These are phyloP conservation scores for Balanococcus diminutus DNA, from an alignment of 2,888 invertebrate genomes.

Conservation along the genomic window DNA sequence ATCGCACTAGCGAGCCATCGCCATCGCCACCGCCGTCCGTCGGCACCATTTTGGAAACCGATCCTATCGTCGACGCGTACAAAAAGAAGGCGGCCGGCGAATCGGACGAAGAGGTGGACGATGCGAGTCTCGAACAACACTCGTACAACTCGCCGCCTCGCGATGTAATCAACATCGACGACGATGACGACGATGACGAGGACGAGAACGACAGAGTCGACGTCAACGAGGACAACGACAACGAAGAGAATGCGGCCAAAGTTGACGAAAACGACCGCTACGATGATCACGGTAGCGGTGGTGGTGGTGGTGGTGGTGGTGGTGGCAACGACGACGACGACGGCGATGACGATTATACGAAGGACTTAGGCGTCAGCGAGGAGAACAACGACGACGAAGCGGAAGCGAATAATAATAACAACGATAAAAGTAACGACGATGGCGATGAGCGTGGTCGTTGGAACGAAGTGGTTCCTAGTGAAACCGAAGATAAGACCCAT, in stretches of 20 bases:
- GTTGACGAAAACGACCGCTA: not conserved
- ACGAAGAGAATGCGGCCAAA: not conserved
- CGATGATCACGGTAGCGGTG: not conserved
- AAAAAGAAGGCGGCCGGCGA: conserved; percentile 44
- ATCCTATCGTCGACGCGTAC: conserved; percentile 60
- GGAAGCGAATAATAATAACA: not conserved
- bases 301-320: not conserved
- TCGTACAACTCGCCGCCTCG: not conserved
- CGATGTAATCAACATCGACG: not conserved
- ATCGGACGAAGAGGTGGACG: conserved; percentile 22
- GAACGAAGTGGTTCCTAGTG: not conserved
- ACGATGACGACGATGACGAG: not conserved
- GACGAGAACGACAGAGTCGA: not conserved
- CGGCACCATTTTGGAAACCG: conserved; percentile 51
- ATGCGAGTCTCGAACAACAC: not conserved
- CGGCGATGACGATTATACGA: too few species aligned
- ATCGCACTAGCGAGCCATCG: conserved; percentile 1
- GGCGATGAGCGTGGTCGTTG: not conserved
- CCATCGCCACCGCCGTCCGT: too few species aligned
- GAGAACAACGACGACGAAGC: not conserved
- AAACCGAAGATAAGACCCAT: not conserved
- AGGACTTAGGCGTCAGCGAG: not conserved
- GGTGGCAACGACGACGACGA: not conserved
- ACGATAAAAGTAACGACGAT: not conserved
- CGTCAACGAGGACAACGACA: not conserved